Evolutionary conservation across 1,140 invertebrate species (phyloP).

Genomic region (Euwallacea fornicatus): DNA sequence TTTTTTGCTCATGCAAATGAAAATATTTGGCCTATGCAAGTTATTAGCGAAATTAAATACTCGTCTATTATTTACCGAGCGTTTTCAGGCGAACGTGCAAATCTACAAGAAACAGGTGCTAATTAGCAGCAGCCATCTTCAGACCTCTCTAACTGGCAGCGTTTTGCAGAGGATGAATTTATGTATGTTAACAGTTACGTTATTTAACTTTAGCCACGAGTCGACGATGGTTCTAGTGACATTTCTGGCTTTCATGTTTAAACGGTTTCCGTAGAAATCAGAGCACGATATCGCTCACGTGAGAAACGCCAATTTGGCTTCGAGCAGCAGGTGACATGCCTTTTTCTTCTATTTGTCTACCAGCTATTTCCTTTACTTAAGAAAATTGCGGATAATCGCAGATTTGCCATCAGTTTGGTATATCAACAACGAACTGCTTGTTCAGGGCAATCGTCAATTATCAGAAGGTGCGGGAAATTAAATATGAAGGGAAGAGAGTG

Average conservation of each 20-base stretch:
- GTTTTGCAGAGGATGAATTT: neutral
- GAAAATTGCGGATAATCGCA: no score
- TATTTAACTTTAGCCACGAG: neutral
- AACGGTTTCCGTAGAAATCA: slow-evolving; percentile 42
- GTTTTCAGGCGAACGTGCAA: neutral
- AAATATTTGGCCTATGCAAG: slow-evolving; percentile 7
- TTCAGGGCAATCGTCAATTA: no score
- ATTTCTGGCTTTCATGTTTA: slow-evolving; percentile 16
- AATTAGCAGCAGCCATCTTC: neutral
- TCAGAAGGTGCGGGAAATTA: no score
- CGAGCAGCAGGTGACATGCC: slow-evolving; percentile 20
- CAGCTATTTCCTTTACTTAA: no score
- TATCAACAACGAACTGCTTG: no score
- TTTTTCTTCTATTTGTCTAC: slow-evolving; percentile 4
- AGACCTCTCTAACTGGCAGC: neutral
- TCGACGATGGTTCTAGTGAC: slow-evolving; percentile 8
- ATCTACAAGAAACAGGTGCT: neutral
- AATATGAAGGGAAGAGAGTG: no score
- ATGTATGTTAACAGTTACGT: neutral
- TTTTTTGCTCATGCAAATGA: slow-evolving; percentile 18
- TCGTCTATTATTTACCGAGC: neutral
- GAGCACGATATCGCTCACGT: slow-evolving; percentile 39
- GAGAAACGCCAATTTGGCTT: slow-evolving; percentile 23
- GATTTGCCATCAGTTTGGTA: no score
- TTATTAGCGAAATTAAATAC: neutral